Conservation (phyloP, 2,888 invertebrate genomes). For the Dioctria rufipes region DNA sequence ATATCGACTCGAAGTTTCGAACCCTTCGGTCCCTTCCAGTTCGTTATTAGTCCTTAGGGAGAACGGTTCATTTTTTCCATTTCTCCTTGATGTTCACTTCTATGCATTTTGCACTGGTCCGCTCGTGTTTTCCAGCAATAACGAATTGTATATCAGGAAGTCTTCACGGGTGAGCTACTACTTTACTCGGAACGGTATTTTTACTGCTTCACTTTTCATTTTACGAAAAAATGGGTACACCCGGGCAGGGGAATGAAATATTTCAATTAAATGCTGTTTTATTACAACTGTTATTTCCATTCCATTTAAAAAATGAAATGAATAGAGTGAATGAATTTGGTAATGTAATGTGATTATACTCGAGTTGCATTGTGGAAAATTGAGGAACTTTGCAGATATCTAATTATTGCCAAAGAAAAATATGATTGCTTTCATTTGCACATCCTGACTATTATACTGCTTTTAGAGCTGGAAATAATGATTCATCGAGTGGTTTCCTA, state of each 20-base stretch:
- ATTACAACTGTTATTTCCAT: not conserved
- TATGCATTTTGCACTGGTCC: not conserved
- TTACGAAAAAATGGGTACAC: not conserved
- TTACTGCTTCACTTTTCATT: not conserved
- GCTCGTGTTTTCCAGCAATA: not conserved
- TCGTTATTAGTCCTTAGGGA: conserved; percentile 6
- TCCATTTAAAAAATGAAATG: not conserved
- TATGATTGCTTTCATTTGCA: no score
- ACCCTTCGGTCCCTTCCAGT: not conserved
- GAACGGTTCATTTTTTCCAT: not conserved
- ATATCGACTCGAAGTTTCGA: not conserved
- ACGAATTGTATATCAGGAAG: not conserved
- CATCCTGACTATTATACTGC: no score
- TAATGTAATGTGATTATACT: no score
- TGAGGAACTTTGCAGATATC: no score
- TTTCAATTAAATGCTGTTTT: conserved; percentile 17
- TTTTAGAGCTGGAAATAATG: no score
- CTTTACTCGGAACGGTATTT: no score
- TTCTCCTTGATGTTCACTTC: not conserved
- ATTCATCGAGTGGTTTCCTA: no score
- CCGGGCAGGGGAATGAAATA: not conserved
- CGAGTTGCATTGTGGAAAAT: no score
- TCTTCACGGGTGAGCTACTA: not conserved
- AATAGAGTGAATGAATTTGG: no score
- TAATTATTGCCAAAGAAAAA: no score